A percentile compares a stretch with the other conserved stretches of the same genome.
Conservation (phyloP, 1,140 invertebrate genomes). For the Phthorimaea operculella region DNA sequence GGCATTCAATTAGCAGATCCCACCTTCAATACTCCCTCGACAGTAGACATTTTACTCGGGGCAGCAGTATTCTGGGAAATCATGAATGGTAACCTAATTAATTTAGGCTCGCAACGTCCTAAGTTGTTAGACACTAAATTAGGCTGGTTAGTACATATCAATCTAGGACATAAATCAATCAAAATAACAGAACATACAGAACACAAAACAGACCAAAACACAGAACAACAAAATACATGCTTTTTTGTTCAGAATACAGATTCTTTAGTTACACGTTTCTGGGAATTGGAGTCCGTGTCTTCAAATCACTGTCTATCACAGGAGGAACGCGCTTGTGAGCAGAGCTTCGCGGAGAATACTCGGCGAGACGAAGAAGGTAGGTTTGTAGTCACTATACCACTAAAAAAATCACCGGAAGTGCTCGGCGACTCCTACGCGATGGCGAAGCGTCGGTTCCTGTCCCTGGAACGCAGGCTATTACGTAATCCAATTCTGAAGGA, state of each 20-base stretch:
- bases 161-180: no score
- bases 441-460: constrained; percentile 1
- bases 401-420: constrained; percentile 7
- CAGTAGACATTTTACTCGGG: constrained; percentile 34
- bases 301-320: constrained; percentile 8
- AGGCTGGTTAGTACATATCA: constrained; percentile 17
- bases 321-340: constrained; percentile 23
- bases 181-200: constrained; percentile 7
- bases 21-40: constrained; percentile 20
- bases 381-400: constrained; percentile 16
- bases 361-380: constrained; percentile 11
- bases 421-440: constrained; percentile 5
- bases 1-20: constrained; percentile 32
- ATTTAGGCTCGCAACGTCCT: constrained; percentile 14
- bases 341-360: constrained; percentile 10
- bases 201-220: background rate
- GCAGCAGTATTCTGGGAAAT: constrained; percentile 24
- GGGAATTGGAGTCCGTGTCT: constrained; percentile 18
- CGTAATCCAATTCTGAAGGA: background rate
- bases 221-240: background rate
- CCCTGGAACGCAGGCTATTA: background rate
- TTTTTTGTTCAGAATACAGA: constrained; percentile 7
- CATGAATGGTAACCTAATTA: constrained; percentile 22
- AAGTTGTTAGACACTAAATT: constrained; percentile 25
- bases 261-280: constrained; percentile 17